phyloP scores from a whole-genome alignment of 2,113 vertebrate genomes.

The Phoxinus phoxinus region DNA sequence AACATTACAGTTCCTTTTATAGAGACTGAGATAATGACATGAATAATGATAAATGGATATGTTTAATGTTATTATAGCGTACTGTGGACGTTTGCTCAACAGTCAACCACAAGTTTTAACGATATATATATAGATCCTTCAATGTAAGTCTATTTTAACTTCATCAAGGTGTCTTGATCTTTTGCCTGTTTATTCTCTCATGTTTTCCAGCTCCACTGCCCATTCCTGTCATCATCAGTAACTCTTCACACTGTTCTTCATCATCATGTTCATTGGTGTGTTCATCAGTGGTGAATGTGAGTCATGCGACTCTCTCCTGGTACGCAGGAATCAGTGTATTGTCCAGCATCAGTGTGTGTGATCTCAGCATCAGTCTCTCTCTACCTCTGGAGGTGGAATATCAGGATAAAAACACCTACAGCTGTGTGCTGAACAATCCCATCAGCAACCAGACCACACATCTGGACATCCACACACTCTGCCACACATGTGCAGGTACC shows the following conservation, averaged over 20 bases:
- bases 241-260: background rate
- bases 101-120: too few species aligned
- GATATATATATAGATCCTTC: too few species aligned
- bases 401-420: slow-evolving; percentile 7
- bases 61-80: too few species aligned
- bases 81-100: too few species aligned
- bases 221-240: background rate
- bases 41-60: too few species aligned
- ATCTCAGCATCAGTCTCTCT: slow-evolving; percentile 25
- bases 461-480: background rate
- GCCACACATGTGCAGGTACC: background rate
- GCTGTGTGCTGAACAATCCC: slow-evolving; percentile 1
- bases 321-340: slow-evolving; percentile 1
- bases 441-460: background rate
- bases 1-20: too few species aligned
- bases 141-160: too few species aligned
- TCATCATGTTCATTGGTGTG: background rate
- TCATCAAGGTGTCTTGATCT: background rate
- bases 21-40: too few species aligned
- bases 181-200: background rate
- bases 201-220: background rate
- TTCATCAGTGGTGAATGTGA: background rate
- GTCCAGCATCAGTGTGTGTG: slow-evolving; percentile 7
- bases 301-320: background rate
- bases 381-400: slow-evolving; percentile 18